Evolutionary conservation across 2,113 vertebrate genomes (phyloP), one percentile per base, ranked within the genome.

Genomic region (Pogona vitticeps): DNA sequence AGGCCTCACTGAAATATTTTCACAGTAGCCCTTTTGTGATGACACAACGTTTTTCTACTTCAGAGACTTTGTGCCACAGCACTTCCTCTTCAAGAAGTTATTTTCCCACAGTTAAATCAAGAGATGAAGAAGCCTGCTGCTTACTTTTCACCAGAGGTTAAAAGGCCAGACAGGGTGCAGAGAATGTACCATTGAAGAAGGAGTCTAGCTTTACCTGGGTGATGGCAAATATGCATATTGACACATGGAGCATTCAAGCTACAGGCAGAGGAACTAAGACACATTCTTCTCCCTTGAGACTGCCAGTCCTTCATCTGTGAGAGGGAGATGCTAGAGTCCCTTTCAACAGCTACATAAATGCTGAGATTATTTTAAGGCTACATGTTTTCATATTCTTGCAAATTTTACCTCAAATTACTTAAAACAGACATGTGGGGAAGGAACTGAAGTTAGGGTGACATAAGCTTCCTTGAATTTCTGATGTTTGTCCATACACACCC

Each of bases 201-300:
- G 88, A 93, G 95, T 89, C 93, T 91, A 89, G 86, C 90, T 97
- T 96, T 96, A 96, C 96, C 95, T 97, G 95, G 96, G 96, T 96
- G 96, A 97, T 93, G 95, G 95, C 96, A 96, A 91, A 95, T 95
- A 97, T 96, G 96, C 95, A 97, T 94, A 95, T 95, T 59, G 23
- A 96, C 95, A 96, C 95, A 96, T 93, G 88, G 38, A 95, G 85
- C 92, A 95, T 95, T 95, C 94, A 95, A 94, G 90, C 95, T 95
- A 95, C 94, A 95, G 93, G 94, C 94, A 85, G 88, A 93, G 86
- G 91, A n/a, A 89, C 88, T 94, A 88, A 91, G 91, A 96, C 95
- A 91, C 79, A 91, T 82, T 95, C 97, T 73, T 86, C 67, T 40
- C 95, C 96, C 91, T 89, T 93, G 96, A 91, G 94, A 92, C 95